Evolutionary conservation across 2,888 invertebrate genomes (phyloP).

Genomic region (Venustoraphidia nigricollis): DNA sequence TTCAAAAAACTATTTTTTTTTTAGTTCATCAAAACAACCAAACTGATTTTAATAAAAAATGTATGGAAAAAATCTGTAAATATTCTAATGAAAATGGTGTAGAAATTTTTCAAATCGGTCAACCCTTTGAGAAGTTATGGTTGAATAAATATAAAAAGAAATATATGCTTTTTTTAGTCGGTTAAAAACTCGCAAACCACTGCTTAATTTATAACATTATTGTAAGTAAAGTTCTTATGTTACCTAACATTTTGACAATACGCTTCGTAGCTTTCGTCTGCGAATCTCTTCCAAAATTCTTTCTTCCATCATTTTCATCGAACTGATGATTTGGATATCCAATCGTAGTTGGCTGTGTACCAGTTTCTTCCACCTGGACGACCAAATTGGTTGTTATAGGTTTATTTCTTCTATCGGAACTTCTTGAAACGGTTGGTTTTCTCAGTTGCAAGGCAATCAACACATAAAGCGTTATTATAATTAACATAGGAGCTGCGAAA

Average conservation of each 20-base stretch:
- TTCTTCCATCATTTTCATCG: slow-evolving; percentile 24
- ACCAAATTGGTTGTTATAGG: not conserved
- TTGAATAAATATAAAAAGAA: no score
- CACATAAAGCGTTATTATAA: slow-evolving; percentile 39
- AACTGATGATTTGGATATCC: slow-evolving; percentile 11
- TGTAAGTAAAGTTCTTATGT: slow-evolving; percentile 18
- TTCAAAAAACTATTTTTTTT: no score
- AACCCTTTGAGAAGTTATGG: no score
- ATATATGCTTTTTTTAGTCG: no score
- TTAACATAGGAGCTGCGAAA: slow-evolving; percentile 41
- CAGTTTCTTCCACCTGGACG: slow-evolving; percentile 5
- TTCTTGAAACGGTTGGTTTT: slow-evolving; percentile 20
- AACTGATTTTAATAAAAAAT: no score
- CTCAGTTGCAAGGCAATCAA: slow-evolving; percentile 29
- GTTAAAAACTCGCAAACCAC: no score
- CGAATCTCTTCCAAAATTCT: slow-evolving; percentile 25
- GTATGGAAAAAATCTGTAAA: no score
- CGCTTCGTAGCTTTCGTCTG: slow-evolving; percentile 24
- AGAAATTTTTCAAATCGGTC: no score
- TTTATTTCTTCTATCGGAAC: slow-evolving; percentile 18
- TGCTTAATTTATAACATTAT: not conserved
- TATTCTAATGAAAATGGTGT: no score
- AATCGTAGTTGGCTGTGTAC: slow-evolving; percentile 14
- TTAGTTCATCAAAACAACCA: no score
- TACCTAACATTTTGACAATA: slow-evolving; percentile 43